Conservation (phyloP, 2,113 vertebrate species). For the Heloderma charlesbogerti region DNA sequence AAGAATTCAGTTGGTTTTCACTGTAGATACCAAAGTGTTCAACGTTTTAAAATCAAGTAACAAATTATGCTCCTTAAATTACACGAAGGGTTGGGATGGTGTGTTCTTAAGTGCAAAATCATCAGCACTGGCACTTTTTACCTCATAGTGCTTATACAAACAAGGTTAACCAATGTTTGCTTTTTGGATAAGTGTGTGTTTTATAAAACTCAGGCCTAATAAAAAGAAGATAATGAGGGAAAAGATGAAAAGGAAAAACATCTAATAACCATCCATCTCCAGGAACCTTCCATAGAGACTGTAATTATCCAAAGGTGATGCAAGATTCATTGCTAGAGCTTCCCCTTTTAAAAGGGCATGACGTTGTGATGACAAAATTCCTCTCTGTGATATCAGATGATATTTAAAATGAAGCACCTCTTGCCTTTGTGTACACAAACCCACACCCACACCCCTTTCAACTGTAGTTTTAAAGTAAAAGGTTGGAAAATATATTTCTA, state of each 20-base stretch:
- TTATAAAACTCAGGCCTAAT: conserved; percentile 59
- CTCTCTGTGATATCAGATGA: conserved; percentile 1
- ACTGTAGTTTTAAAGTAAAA: conserved; percentile 48
- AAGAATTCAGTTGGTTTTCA: neutral
- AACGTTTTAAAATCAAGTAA: neutral
- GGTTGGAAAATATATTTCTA: conserved; percentile 14
- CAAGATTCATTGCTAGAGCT: conserved; percentile 40
- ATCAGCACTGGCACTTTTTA: conserved; percentile 22
- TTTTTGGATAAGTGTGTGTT: conserved; percentile 53
- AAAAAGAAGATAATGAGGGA: conserved; percentile 59
- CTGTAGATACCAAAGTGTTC: neutral
- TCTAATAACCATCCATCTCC: conserved; percentile 45
- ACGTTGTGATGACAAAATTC: conserved; percentile 51
- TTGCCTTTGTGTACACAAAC: conserved; percentile 15
- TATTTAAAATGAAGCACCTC: conserved; percentile 23
- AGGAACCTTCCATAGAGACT: conserved; percentile 49
- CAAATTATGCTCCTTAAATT: neutral
- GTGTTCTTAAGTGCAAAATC: conserved; percentile 23
- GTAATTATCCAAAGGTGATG: conserved; percentile 58
- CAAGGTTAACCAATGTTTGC: conserved; percentile 54
- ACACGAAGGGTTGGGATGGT: neutral
- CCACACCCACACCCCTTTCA: conserved; percentile 27
- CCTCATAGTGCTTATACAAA: conserved; percentile 36
- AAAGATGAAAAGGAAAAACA: conserved; percentile 66
- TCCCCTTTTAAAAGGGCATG: conserved; percentile 9